Percentiles rank a stretch among this genome's conserved stretches.
These are phyloP conservation scores for Stictonetta naevosa DNA, from an alignment of 2,113 vertebrate genomes.

Conservation along the genomic window DNA sequence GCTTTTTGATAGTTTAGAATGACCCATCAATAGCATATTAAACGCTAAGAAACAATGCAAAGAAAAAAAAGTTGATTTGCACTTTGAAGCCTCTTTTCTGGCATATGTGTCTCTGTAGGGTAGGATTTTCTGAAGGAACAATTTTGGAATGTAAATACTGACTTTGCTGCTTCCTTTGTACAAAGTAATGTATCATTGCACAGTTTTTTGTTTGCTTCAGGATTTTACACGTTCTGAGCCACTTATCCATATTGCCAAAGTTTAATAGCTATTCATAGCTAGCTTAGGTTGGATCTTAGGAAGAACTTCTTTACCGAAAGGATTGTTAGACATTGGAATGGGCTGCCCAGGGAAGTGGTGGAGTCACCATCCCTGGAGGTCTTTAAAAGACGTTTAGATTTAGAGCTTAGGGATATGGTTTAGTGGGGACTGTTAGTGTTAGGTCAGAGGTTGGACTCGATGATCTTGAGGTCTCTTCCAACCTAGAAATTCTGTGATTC, in stretches of 20 bases:
- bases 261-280: not conserved
- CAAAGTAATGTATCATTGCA: not conserved
- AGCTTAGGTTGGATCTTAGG: no score
- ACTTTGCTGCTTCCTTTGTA: not conserved
- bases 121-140: not conserved
- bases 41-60: not conserved
- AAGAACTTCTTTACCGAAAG: no score
- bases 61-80: not conserved
- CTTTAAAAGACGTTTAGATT: no score
- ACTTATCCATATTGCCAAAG: not conserved
- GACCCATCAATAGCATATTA: not conserved
- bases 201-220: not conserved
- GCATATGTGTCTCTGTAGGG: not conserved
- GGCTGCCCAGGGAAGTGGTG: no score
- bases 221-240: not conserved
- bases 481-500: no score
- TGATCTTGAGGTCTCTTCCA: no score
- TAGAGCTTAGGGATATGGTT: no score
- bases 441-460: no score
- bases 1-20: not conserved
- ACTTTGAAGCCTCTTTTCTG: not conserved
- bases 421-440: no score
- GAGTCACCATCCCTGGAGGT: no score
- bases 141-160: not conserved
- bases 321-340: no score